Evolutionary conservation across 2,888 invertebrate species (phyloP).

Genomic region (Megastigmus dorsalis): DNA sequence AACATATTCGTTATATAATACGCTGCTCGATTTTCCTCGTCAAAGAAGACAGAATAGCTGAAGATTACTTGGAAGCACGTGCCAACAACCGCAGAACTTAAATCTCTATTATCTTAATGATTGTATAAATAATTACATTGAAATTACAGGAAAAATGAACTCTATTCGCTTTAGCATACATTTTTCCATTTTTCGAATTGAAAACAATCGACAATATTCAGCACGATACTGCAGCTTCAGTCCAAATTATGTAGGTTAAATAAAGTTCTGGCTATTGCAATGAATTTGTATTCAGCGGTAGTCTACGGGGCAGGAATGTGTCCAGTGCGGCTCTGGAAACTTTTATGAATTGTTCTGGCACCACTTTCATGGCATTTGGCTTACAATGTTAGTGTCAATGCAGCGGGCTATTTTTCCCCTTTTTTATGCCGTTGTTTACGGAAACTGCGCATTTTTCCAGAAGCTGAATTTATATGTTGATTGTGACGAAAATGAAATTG

Average conservation of each 20-base stretch:
- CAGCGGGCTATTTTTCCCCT: not conserved
- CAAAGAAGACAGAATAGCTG: too few relatives aligned
- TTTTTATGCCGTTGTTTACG: not conserved
- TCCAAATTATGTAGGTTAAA: not conserved
- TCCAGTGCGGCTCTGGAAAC: not conserved
- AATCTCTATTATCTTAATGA: too few relatives aligned
- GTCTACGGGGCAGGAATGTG: too few relatives aligned
- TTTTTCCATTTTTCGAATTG: not conserved
- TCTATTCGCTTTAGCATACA: too few relatives aligned
- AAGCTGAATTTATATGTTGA: not conserved
- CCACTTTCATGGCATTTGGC: not conserved
- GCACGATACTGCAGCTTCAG: not conserved
- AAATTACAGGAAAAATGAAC: too few relatives aligned
- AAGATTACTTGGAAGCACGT: too few relatives aligned
- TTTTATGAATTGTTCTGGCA: not conserved
- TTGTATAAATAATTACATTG: too few relatives aligned
- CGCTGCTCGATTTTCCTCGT: too few relatives aligned
- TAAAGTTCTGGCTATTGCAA: not conserved
- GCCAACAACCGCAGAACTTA: too few relatives aligned
- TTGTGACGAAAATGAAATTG: not conserved
- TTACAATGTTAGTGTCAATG: not conserved
- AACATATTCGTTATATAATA: too few relatives aligned
- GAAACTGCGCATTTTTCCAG: not conserved
- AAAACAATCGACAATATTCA: not conserved
- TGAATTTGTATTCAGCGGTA: not conserved